These are phyloP conservation scores for Sandelia bainsii DNA, from an alignment of 2,797 vertebrate species.

Conservation along the genomic window DNA sequence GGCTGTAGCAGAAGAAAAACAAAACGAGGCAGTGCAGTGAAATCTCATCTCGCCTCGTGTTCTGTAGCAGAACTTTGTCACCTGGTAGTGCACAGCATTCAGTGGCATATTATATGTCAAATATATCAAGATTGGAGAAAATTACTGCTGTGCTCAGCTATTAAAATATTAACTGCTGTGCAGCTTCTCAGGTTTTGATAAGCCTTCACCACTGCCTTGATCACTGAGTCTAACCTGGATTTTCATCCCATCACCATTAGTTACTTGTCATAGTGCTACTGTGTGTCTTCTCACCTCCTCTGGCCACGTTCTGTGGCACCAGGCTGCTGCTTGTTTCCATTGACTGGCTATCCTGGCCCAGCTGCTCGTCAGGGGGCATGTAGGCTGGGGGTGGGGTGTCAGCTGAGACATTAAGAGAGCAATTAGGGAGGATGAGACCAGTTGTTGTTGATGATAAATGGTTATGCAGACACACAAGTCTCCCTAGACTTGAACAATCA, in stretches of 20 bases:
- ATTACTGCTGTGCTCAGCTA: neutral
- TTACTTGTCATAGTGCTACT: neutral
- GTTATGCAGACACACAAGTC: conserved; percentile 12
- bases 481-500: conserved; percentile 56
- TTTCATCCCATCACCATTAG: neutral
- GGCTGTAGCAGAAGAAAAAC: too few relatives aligned
- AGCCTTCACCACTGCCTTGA: neutral
- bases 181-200: neutral
- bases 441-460: conserved; percentile 79
- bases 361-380: conserved; percentile 97
- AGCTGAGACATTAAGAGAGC: conserved; percentile 84
- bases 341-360: conserved; percentile 95
- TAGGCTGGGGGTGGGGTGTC: conserved; percentile 99
- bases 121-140: neutral
- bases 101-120: neutral
- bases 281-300: conserved; percentile 79
- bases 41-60: too few relatives aligned
- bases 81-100: neutral
- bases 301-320: conserved; percentile 79
- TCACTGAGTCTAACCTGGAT: neutral
- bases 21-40: too few relatives aligned
- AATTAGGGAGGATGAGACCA: conserved; percentile 74
- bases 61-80: too few relatives aligned
- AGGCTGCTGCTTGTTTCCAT: conserved; percentile 91
- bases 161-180: too few relatives aligned